These are phyloP conservation scores for Apostichopus parvimensis DNA, from an alignment of 35 echinoderm and acorn worm species.

Conservation along the genomic window DNA sequence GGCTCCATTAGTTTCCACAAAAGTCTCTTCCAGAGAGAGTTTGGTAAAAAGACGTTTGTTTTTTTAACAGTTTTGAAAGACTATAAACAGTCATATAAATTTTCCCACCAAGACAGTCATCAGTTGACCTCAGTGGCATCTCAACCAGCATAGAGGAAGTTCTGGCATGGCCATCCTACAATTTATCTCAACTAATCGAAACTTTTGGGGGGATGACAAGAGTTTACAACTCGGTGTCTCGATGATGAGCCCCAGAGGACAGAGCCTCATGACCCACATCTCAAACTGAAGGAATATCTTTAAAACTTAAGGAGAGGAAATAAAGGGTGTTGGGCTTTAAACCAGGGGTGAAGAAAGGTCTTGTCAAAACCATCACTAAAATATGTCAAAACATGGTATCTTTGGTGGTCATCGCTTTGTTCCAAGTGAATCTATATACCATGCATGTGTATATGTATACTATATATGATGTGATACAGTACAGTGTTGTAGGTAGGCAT, in stretches of 20 bases:
- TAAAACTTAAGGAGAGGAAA: neutral
- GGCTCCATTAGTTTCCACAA: too few relatives aligned
- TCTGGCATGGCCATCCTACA: neutral
- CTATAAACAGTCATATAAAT: neutral
- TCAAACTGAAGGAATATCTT: neutral
- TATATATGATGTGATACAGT: too few relatives aligned
- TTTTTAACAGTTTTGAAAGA: too few relatives aligned
- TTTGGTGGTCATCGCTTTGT: neutral
- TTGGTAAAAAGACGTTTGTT: too few relatives aligned
- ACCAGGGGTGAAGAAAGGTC: neutral
- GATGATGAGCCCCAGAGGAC: neutral
- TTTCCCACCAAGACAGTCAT: neutral
- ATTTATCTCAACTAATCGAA: neutral
- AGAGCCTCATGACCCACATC: neutral
- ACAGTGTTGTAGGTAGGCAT: too few relatives aligned
- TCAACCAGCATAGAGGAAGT: neutral
- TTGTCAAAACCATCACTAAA: slow-evolving; percentile 11
- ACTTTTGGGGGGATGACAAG: neutral
- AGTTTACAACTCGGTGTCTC: neutral
- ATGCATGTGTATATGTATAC: too few relatives aligned
- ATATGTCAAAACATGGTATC: neutral
- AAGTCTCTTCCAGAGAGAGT: too few relatives aligned
- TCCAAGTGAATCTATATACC: neutral
- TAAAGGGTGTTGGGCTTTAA: neutral
- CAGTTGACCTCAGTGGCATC: neutral